Conservation (phyloP, 1,140 invertebrate species). For the Steinernema khuongi region DNA sequence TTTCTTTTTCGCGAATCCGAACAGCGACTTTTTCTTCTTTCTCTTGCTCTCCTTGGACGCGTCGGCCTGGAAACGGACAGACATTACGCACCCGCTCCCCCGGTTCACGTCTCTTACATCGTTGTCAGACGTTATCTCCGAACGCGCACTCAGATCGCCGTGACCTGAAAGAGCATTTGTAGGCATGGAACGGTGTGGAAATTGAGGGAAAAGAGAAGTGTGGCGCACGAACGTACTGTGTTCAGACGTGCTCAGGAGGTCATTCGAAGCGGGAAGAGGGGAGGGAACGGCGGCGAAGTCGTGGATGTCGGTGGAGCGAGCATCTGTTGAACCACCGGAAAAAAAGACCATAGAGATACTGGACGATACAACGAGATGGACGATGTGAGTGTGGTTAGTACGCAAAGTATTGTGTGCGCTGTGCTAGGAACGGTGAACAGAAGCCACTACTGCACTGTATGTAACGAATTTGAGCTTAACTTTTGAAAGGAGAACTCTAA, state of each 20-base stretch:
- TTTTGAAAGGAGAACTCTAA: not conserved
- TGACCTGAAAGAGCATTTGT: constrained; percentile 12
- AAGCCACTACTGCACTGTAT: too few species aligned
- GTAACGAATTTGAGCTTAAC: too few species aligned
- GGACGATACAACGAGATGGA: not conserved
- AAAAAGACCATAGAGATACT: not conserved
- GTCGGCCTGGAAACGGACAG: constrained; percentile 23
- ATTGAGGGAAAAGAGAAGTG: not conserved
- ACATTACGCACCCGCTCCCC: not conserved
- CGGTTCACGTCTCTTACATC: not conserved
- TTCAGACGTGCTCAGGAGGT: not conserved
- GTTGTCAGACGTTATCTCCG: constrained; percentile 18
- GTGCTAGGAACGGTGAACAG: not conserved
- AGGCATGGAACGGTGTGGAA: not conserved
- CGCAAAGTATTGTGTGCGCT: not conserved
- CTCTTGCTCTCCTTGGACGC: constrained; percentile 30
- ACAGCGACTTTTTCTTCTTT: constrained; percentile 41
- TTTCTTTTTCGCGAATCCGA: constrained; percentile 41
- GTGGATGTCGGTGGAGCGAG: not conserved
- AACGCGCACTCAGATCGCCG: constrained; percentile 15
- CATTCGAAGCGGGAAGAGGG: not conserved
- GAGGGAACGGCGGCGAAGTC: not conserved
- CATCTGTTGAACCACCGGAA: constrained; percentile 4
- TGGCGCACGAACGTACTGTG: constrained; percentile 8
- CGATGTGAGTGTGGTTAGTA: not conserved